Conservation (phyloP, 2,797 vertebrate genomes). For the Gadopsis bispinosus region DNA sequence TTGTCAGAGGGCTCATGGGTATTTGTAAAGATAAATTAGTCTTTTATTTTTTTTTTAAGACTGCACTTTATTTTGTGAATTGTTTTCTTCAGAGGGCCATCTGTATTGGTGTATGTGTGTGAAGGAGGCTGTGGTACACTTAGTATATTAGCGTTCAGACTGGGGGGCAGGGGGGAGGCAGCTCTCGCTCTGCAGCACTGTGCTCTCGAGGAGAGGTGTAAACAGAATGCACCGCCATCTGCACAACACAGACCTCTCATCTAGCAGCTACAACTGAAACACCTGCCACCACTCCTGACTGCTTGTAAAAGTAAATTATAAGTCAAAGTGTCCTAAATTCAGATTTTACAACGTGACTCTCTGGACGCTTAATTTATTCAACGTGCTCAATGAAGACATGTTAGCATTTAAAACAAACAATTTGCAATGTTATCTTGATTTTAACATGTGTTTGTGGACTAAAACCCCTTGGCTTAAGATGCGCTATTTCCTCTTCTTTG, state of each 20-base stretch:
- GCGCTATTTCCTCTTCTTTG: not conserved
- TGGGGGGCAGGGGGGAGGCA: constrained; percentile 9
- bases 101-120: constrained; percentile 12
- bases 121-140: constrained; percentile 12
- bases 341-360: not conserved
- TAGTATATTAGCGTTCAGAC: constrained; percentile 42
- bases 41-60: not conserved
- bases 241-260: constrained; percentile 51
- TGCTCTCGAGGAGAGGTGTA: constrained; percentile 50
- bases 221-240: constrained; percentile 69
- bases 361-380: not conserved
- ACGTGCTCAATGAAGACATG: not conserved
- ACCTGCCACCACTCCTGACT: constrained; percentile 21
- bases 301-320: not conserved
- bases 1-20: not conserved
- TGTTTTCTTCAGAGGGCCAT: constrained; percentile 14
- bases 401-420: constrained; percentile 5
- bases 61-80: constrained; percentile 2
- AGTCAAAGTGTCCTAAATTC: not conserved
- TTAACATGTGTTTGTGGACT: not conserved
- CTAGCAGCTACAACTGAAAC: constrained; percentile 24
- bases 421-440: constrained; percentile 1
- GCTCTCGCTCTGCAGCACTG: constrained; percentile 37
- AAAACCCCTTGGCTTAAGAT: not conserved
- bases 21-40: not conserved